Base-by-base conservation (phyloP, 1,140 invertebrate genomes). In the Cotesia typhae region DNA sequence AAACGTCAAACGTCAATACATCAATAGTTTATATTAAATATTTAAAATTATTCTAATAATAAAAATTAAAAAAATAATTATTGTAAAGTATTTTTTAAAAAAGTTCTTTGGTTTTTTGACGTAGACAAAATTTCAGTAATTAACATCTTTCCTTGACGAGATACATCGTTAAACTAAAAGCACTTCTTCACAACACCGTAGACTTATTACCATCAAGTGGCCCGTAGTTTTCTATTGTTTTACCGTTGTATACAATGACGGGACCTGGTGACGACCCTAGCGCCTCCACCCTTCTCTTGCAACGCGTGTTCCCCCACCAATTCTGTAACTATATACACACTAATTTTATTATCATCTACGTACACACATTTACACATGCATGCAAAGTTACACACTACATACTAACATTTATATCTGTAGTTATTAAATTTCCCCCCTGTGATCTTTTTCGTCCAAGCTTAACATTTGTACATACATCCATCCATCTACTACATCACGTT, bases 191-290 rank as follows among this genome's bases (percentile, higher is more conserved):
- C 78, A 73, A 75, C 74, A 73, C 72, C 73, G 77, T 75, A 75
- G 77, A 81, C 78, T 82, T 80, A 80, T 80, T 82, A 78, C 76
- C 71, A 76, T 77, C 64, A 82, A 83, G 80, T 82, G 76, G 74
- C 79, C 79, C 77, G 71, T 80, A 77, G 41, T 47, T 81, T 84
- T 81, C 81, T 83, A 84, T 83, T 85, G 83, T 85, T 85, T 84
- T 83, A 83, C 81, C 80, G 74, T 80, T 80, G 78, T 81, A 83
- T 78, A 82, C 60, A 71, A 53, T 71, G 61, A 66, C 53, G 69
- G 41, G 79, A 77, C 76, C 75, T 76, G 36, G 72, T 63, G 70
- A 76, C 82, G 82, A 84, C 79, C 79, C 77, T 75, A 84, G 80
- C 80, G 79, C 81, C 79, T 80, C 77, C 68, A 75, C 75, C 77